phyloP scores from a whole-genome alignment of 1,140 invertebrate genomes.

The Habropoda laboriosa region DNA sequence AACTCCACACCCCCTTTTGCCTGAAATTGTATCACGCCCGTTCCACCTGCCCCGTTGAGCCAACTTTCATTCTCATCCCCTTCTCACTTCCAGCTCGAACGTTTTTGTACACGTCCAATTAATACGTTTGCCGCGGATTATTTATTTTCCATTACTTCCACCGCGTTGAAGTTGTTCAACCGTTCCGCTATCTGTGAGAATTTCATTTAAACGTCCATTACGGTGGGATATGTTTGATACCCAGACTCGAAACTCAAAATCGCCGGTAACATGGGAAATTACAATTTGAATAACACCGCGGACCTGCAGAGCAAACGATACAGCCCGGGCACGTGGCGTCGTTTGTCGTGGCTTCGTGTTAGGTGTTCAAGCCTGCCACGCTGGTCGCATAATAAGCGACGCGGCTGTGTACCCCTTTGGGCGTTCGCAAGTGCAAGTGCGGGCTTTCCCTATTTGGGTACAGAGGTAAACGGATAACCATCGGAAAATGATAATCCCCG shows the following conservation, averaged over 20 bases:
- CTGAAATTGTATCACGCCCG: neutral
- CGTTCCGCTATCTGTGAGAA: neutral
- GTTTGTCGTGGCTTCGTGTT: neutral
- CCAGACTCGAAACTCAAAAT: neutral
- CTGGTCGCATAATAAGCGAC: slow-evolving; percentile 34
- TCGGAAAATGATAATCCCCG: slow-evolving; percentile 11
- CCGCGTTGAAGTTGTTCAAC: neutral
- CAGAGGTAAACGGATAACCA: slow-evolving; percentile 2
- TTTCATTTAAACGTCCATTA: neutral
- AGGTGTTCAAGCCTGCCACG: neutral
- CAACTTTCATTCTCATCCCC: neutral
- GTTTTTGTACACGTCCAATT: neutral
- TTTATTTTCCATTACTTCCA: neutral
- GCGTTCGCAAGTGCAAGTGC: neutral
- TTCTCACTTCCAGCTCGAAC: neutral
- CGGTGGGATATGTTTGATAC: too few species aligned
- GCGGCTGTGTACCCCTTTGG: slow-evolving; percentile 19
- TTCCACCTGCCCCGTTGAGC: neutral
- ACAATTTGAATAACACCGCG: slow-evolving; percentile 38
- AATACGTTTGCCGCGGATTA: neutral
- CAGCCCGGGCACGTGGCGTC: neutral
- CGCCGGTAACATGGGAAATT: neutral
- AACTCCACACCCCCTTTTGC: neutral
- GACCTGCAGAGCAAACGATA: slow-evolving; percentile 15
- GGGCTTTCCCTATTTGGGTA: neutral